A percentile compares a stretch with the other conserved stretches of the same genome.
These are phyloP conservation scores for Linyphia triangularis DNA, from an alignment of 2,888 invertebrate species.

Conservation along the genomic window DNA sequence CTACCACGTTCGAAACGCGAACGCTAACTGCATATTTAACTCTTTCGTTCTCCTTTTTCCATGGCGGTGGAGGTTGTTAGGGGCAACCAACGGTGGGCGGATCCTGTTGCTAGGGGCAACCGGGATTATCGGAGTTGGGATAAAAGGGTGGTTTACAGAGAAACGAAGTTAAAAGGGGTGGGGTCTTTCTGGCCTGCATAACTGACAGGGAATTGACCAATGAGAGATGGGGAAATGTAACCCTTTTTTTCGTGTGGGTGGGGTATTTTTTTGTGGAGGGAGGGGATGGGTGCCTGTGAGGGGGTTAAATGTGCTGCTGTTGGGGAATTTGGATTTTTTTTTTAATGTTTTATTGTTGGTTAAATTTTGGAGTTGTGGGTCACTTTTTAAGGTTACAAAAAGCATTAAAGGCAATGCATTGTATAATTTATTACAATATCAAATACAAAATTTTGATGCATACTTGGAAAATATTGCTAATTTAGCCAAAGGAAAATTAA, in stretches of 20 bases:
- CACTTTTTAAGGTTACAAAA: no score
- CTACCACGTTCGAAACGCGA: not conserved
- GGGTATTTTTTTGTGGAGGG: not conserved
- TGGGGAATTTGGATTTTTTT: no score
- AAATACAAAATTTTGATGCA: no score
- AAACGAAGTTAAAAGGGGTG: conserved; percentile 22
- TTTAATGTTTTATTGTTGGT: no score
- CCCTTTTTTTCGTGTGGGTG: conserved; percentile 22
- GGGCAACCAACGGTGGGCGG: conserved; percentile 50
- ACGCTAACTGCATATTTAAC: conserved; percentile 2
- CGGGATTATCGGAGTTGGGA: conserved; percentile 15
- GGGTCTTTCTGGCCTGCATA: conserved; percentile 37
- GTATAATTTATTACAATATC: no score
- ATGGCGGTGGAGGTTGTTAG: conserved; percentile 1
- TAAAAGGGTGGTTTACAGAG: conserved; percentile 32
- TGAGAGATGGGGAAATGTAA: not conserved
- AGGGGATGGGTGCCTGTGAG: not conserved
- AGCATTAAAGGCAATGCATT: no score
- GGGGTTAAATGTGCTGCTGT: not conserved
- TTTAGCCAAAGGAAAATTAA: no score
- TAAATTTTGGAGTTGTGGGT: no score
- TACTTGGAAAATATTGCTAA: no score
- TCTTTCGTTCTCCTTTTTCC: conserved; percentile 40
- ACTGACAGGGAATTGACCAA: conserved; percentile 50
- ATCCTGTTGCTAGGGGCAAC: conserved; percentile 43